Percentiles rank a stretch among this genome's conserved stretches.
phyloP scores from a whole-genome alignment of 2,113 vertebrate genomes.

The Eretmochelys imbricata region DNA sequence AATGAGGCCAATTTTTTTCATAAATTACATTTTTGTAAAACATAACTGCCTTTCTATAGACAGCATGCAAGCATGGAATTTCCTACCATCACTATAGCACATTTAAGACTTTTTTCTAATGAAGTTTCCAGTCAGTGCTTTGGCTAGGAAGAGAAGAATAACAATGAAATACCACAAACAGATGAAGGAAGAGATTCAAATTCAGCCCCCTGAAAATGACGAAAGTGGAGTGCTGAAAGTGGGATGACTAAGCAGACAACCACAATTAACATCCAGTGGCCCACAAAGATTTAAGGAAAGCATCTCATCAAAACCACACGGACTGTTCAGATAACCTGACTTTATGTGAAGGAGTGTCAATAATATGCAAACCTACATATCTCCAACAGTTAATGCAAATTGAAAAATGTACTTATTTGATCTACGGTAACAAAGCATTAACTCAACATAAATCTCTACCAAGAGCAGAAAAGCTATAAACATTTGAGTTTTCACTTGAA shows the following conservation, averaged over 20 bases:
- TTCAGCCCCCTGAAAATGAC: background rate
- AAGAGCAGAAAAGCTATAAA: background rate
- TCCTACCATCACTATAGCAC: background rate
- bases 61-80: background rate
- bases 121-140: background rate
- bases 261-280: background rate
- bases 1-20: conserved; percentile 26
- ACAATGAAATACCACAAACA: background rate
- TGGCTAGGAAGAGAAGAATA: background rate
- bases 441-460: background rate
- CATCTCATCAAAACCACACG: background rate
- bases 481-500: background rate
- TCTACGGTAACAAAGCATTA: background rate
- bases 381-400: background rate
- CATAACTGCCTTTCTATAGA: background rate
- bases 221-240: background rate
- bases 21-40: conserved; percentile 22
- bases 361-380: conserved; percentile 1
- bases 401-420: background rate
- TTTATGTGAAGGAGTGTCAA: background rate
- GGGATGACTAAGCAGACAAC: background rate
- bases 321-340: background rate
- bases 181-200: background rate
- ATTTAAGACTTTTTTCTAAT: background rate
- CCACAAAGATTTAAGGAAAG: background rate